Conservation (phyloP, 2,888 invertebrate genomes). For the Allolobophora icterica region DNA sequence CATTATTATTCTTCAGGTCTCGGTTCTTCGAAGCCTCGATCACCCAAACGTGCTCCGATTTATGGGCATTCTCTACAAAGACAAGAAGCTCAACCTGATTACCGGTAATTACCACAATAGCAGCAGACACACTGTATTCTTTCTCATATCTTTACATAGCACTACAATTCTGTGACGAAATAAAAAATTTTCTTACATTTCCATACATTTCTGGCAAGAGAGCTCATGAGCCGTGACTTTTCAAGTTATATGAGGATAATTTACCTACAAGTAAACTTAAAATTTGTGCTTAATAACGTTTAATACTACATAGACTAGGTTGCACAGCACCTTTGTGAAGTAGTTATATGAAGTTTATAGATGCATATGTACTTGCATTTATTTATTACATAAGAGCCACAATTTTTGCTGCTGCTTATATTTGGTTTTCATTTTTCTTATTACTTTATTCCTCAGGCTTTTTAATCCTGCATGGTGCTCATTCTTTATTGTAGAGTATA, state of each 20-base stretch:
- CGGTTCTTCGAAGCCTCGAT: constrained; percentile 84
- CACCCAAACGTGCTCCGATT: constrained; percentile 90
- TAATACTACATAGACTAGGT: no score
- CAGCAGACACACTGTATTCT: neutral
- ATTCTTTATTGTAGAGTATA: constrained; percentile 73
- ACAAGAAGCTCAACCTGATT: constrained; percentile 86
- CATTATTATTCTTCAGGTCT: constrained; percentile 70
- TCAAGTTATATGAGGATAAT: neutral
- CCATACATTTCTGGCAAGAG: neutral
- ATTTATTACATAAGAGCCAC: neutral
- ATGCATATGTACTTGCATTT: neutral
- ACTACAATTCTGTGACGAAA: no score
- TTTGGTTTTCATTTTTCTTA: neutral
- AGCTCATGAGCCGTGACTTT: neutral
- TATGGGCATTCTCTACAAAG: constrained; percentile 90
- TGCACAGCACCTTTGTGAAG: no score
- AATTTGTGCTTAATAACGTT: neutral
- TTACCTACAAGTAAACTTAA: neutral
- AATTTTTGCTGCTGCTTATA: neutral
- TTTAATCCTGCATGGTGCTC: neutral
- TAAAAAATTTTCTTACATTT: neutral
- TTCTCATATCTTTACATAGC: neutral
- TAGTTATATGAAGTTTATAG: no score
- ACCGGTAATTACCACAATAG: constrained; percentile 69
- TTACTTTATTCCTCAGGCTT: neutral